Conservation (phyloP, 1,140 invertebrate species). For the Psilanteris sp. region DNA sequence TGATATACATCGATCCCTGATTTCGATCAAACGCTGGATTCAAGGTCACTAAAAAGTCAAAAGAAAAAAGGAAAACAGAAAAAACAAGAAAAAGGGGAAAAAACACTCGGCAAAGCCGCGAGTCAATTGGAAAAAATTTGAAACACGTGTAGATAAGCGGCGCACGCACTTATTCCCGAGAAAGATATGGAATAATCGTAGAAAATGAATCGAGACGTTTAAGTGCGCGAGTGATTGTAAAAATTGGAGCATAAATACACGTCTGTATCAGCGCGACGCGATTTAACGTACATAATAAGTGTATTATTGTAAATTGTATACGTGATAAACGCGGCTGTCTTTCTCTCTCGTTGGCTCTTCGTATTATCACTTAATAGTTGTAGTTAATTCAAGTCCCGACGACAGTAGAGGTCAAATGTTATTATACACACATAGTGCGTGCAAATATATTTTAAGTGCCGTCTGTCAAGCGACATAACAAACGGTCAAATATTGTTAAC, state of each 20-base stretch:
- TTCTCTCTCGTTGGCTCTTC: slow-evolving; percentile 20
- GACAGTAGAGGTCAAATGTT: slow-evolving; percentile 64
- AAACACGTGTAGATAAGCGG: slow-evolving; percentile 27
- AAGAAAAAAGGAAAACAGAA: too few species aligned
- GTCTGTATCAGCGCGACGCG: slow-evolving; percentile 35
- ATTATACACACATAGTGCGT: slow-evolving; percentile 50
- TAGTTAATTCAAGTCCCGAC: slow-evolving; percentile 59
- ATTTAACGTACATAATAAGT: slow-evolving; percentile 49
- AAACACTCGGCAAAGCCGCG: not conserved
- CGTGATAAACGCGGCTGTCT: slow-evolving; percentile 36
- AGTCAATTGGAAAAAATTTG: not conserved
- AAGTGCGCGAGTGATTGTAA: slow-evolving; percentile 12
- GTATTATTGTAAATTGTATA: slow-evolving; percentile 54
- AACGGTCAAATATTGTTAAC: slow-evolving; percentile 36
- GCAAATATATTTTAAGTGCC: slow-evolving; percentile 59
- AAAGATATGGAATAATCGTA: slow-evolving; percentile 19
- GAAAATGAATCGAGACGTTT: slow-evolving; percentile 26
- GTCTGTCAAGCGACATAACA: slow-evolving; percentile 44
- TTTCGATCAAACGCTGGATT: too few species aligned
- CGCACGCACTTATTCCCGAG: not conserved
- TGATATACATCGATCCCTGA: too few species aligned
- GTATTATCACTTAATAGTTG: slow-evolving; percentile 61
- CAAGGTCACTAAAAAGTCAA: too few species aligned
- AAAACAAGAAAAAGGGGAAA: not conserved
- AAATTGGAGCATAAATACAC: slow-evolving; percentile 55